These are phyloP conservation scores for Eulemur rufifrons DNA, from an alignment of 2,113 vertebrate genomes.

Conservation along the genomic window DNA sequence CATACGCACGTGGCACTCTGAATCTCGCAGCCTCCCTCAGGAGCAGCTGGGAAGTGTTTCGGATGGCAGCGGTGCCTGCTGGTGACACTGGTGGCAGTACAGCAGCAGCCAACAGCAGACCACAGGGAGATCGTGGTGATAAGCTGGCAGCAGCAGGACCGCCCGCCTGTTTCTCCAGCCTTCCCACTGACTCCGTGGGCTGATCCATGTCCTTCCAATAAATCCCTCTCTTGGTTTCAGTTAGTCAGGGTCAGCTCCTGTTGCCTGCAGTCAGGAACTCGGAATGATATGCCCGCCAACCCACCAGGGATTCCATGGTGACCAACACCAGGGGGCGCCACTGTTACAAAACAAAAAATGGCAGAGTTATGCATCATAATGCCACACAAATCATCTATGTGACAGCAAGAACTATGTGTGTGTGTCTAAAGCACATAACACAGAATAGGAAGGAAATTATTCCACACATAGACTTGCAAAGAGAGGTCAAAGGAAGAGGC, in stretches of 20 bases:
- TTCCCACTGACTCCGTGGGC: background rate
- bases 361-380: fast-evolving
- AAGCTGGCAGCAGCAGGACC: background rate
- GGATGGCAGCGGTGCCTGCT: background rate
- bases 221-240: background rate
- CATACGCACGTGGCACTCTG: background rate
- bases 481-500: constrained; percentile 88
- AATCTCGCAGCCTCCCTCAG: background rate
- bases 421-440: background rate
- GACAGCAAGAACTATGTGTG: background rate
- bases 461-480: constrained; percentile 82
- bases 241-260: background rate
- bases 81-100: fast-evolving
- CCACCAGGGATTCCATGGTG: background rate
- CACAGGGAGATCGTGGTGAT: background rate
- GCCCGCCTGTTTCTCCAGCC: background rate
- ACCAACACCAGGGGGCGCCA: background rate
- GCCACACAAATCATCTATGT: background rate
- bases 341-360: background rate
- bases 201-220: background rate
- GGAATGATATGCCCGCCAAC: background rate
- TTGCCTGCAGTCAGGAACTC: background rate
- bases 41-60: background rate
- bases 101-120: background rate
- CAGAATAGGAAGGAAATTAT: constrained; percentile 52